phyloP scores from a whole-genome alignment of 2,888 invertebrate genomes.

The Vesta saturnalis region DNA sequence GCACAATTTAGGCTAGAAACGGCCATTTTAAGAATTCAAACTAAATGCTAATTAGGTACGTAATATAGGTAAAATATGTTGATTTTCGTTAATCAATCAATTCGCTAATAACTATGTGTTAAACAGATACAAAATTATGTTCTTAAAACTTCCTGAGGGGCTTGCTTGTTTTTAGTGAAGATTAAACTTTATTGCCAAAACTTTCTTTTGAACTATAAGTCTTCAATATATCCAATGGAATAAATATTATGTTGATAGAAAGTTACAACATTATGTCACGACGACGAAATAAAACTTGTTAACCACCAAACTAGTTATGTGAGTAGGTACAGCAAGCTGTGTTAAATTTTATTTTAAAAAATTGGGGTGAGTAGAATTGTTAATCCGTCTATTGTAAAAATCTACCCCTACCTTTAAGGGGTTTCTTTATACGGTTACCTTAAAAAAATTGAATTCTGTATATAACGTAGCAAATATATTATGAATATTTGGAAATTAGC shows the following conservation, averaged over 20 bases:
- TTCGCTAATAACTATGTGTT: too few species aligned
- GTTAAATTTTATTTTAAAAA: slow-evolving; percentile 29
- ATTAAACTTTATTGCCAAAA: too few species aligned
- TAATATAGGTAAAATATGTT: too few species aligned
- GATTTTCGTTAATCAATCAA: too few species aligned
- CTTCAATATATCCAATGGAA: not conserved
- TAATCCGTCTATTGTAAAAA: slow-evolving; percentile 33
- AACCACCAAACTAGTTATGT: slow-evolving; percentile 17
- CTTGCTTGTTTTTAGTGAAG: too few species aligned
- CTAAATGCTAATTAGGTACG: too few species aligned
- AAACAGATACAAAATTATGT: too few species aligned
- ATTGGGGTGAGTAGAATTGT: slow-evolving; percentile 30
- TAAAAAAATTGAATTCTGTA: slow-evolving; percentile 9
- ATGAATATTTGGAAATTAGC: slow-evolving; percentile 51
- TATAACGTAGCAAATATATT: slow-evolving; percentile 10
- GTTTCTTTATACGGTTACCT: not conserved
- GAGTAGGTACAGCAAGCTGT: slow-evolving; percentile 9
- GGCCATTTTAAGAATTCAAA: too few species aligned
- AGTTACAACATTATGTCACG: not conserved
- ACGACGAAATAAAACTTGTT: slow-evolving; percentile 5
- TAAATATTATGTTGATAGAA: not conserved
- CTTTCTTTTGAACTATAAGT: too few species aligned
- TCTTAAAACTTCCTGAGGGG: too few species aligned
- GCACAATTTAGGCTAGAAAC: too few species aligned
- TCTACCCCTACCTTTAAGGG: slow-evolving; percentile 26